phyloP scores from a whole-genome alignment of 2,113 vertebrate genomes.

The Lanius ludovicianus region DNA sequence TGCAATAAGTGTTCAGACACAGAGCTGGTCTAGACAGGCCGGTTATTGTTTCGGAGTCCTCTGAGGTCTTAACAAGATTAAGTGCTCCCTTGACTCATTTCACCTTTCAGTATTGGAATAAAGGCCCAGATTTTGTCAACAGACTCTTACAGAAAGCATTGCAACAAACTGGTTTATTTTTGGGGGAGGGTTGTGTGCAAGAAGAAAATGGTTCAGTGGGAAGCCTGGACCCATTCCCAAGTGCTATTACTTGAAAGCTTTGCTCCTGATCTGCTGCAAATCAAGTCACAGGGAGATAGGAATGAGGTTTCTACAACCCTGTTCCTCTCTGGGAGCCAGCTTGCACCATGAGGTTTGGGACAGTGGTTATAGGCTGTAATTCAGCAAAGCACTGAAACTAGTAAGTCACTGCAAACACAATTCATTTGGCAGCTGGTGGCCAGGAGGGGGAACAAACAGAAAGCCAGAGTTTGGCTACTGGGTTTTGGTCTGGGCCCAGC shows the following conservation, averaged over 20 bases:
- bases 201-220: not conserved
- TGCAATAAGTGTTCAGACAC: not conserved
- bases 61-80: not conserved
- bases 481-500: not conserved
- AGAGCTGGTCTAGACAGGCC: not conserved
- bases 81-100: not conserved
- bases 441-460: fast-evolving
- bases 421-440: fast-evolving
- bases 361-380: not conserved
- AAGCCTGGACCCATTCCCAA: not conserved
- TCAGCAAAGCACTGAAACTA: not conserved
- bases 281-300: not conserved
- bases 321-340: not conserved
- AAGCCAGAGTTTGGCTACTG: not conserved
- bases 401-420: fast-evolving
- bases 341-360: not conserved
- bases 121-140: not conserved
- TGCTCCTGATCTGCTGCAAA: not conserved
- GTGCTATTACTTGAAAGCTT: not conserved
- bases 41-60: not conserved
- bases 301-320: not conserved
- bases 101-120: not conserved
- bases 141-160: not conserved
- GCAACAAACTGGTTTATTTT: not conserved
- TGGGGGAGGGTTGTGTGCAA: not conserved